These are phyloP conservation scores for Panonychus citri DNA, from an alignment of 1,140 invertebrate species.

Conservation along the genomic window DNA sequence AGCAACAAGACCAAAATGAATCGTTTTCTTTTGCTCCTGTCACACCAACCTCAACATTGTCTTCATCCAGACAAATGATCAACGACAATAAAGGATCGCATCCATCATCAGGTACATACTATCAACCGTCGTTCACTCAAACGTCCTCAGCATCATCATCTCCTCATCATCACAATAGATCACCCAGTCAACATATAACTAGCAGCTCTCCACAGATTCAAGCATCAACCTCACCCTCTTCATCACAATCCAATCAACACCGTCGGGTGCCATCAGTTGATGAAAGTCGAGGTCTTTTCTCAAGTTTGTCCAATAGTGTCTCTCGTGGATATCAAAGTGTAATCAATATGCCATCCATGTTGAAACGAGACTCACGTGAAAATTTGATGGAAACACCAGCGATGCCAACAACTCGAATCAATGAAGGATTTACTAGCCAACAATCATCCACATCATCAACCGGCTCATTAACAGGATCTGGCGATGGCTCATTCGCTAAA, in stretches of 20 bases:
- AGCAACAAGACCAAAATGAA: too few relatives aligned
- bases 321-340: conserved; percentile 8
- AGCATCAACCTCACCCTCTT: too few relatives aligned
- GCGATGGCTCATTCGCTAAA: not conserved
- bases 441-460: too few relatives aligned
- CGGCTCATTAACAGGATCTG: not conserved
- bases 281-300: conserved; percentile 1
- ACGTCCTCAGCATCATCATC: too few relatives aligned
- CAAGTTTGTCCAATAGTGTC: conserved; percentile 3
- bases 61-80: too few relatives aligned
- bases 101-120: not conserved
- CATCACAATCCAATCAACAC: not conserved
- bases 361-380: conserved; percentile 7
- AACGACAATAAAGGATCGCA: not conserved
- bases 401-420: not conserved
- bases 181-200: not conserved
- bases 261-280: not conserved
- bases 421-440: not conserved
- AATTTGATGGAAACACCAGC: not conserved
- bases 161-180: too few relatives aligned
- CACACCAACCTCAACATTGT: too few relatives aligned
- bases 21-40: too few relatives aligned
- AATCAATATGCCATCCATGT: conserved; percentile 3
- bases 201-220: too few relatives aligned
- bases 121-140: not conserved